Base-by-base conservation (phyloP, 1,140 invertebrate species). In the Pseudachorutes palmiensis region DNA sequence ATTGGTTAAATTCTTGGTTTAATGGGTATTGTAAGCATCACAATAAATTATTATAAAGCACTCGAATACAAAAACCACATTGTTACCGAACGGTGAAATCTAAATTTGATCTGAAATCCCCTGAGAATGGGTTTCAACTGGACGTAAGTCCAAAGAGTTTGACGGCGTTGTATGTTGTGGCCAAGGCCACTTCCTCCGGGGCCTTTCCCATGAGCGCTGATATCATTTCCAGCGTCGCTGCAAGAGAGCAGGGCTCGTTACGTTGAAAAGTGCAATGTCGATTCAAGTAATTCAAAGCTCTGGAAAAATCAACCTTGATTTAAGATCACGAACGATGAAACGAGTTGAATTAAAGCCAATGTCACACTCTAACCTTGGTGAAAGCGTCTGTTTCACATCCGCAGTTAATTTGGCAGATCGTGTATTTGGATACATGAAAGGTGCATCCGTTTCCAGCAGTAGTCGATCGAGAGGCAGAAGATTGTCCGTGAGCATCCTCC, bases 381-480 rank as follows among this genome's bases (percentile, higher is more conserved):
- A 92, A 57, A 97, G 80, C 49, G 85, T 85, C 74, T 90, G 87
- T 80, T 94, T 95, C 2, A 97, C 87, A 76, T 90, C 85, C 64
- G 84, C 77, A 31, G 92, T 90, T 73, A 97, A 78, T 78, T 96
- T 96, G 24, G 91, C 93, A 62, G 92, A 92, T 77, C 93, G 82
- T 55, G 91, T 92, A 77, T 97, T 97, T 0, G 93, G 93, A 79
- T 93, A 97, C 91, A 96, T 94, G 75, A 93, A 97, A 0, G 94
- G 94, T 12, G 92, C 88, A 81, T 97, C 94, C 1, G 91, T 94
- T 80, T 96, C 92, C 0, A 97, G 85, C 32, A 97, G 76, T 60
- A 96, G 80, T 77, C 85, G 84, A 73, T 97, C 91, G 69, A 96
- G 76, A 1, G 92, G 90, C 73, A 94, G 81, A 28, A 86, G 80